Percentiles rank a stretch among this genome's conserved stretches.
phyloP scores from a whole-genome alignment of 2,888 invertebrate species.

The Argyra leucocephala region DNA sequence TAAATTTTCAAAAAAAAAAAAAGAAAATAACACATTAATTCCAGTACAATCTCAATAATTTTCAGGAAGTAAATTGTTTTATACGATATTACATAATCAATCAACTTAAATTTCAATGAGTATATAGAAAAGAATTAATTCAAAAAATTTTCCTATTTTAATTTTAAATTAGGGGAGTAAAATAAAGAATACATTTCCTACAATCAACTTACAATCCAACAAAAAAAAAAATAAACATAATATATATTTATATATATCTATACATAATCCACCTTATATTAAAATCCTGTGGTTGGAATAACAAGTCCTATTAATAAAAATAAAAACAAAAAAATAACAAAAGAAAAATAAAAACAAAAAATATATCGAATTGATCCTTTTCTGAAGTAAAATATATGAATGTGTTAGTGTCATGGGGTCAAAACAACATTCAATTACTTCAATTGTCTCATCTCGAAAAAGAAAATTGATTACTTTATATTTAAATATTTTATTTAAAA shows the following conservation, averaged over 20 bases:
- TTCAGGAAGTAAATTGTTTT: neutral
- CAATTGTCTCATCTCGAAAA: neutral
- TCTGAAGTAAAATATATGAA: conserved; percentile 20
- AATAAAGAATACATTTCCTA: too few species aligned
- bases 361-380: conserved; percentile 12
- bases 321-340: neutral
- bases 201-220: too few species aligned
- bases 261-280: neutral
- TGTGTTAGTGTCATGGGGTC: conserved; percentile 16
- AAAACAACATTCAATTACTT: neutral
- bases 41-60: too few species aligned
- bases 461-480: conserved; percentile 17
- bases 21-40: too few species aligned
- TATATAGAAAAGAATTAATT: neutral
- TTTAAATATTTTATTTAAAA: too few species aligned
- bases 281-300: conserved; percentile 7
- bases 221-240: too few species aligned
- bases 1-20: too few species aligned
- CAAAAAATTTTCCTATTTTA: neutral
- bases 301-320: neutral
- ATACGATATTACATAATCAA: neutral
- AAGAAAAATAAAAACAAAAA: neutral
- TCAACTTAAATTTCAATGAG: neutral
- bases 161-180: neutral
- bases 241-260: too few species aligned